phyloP scores from a whole-genome alignment of 2,113 vertebrate genomes.

The Romanogobio albipinnatus region DNA sequence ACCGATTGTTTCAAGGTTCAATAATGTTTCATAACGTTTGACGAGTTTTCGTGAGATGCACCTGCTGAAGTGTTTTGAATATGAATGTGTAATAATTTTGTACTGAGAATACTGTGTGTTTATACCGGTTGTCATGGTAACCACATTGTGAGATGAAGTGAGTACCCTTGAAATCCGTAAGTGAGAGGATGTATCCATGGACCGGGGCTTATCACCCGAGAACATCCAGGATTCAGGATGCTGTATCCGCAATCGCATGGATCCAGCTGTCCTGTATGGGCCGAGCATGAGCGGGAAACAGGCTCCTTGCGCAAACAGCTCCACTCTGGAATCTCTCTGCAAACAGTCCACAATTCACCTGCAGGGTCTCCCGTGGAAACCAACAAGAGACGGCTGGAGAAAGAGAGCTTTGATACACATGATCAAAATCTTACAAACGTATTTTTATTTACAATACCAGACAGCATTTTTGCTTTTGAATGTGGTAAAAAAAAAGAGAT shows the following conservation, averaged over 20 bases:
- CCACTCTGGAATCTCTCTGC: conserved; percentile 63
- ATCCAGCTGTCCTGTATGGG: conserved; percentile 11
- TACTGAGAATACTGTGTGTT: not conserved
- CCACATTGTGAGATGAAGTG: not conserved
- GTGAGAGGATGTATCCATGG: conserved; percentile 69
- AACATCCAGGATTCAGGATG: conserved; percentile 80
- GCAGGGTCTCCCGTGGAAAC: conserved; percentile 63
- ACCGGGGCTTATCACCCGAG: conserved; percentile 60
- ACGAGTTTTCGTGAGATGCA: not conserved
- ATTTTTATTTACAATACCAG: too few relatives aligned
- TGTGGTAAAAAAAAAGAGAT: too few relatives aligned
- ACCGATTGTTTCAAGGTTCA: not conserved
- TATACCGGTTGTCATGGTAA: conserved; percentile 2
- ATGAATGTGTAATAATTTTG: conserved; percentile 2
- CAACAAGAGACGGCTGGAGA: not conserved
- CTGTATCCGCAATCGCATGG: conserved; percentile 61
- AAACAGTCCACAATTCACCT: conserved; percentile 71
- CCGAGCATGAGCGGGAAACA: conserved; percentile 57
- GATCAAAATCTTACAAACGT: conserved; percentile 24
- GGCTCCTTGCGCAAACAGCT: conserved; percentile 66
- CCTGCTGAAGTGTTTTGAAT: not conserved
- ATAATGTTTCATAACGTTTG: not conserved
- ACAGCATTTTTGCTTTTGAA: too few relatives aligned
- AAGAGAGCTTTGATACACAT: conserved; percentile 29
- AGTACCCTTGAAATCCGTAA: conserved; percentile 53